phyloP scores from a whole-genome alignment of 2,113 vertebrate genomes.

The Picathartes gymnocephalus region DNA sequence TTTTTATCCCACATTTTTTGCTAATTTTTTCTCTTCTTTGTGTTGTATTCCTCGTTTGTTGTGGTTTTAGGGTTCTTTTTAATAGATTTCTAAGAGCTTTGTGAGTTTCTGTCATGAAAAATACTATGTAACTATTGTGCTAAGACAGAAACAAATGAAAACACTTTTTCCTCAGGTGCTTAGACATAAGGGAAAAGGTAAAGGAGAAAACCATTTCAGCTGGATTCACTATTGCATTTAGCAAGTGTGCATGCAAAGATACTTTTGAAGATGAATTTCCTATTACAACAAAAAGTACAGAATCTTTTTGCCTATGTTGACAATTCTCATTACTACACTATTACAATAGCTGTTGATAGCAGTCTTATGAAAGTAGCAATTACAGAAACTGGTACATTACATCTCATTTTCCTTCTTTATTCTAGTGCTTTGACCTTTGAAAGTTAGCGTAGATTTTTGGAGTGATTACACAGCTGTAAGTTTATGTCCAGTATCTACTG shows the following conservation, averaged over 20 bases:
- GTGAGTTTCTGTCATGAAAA: not conserved
- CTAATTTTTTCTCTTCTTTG: not conserved
- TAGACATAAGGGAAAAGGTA: not conserved
- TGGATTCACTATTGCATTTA: not conserved
- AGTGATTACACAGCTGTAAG: not conserved
- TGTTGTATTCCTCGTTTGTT: not conserved
- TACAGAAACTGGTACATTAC: not conserved
- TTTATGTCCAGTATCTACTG: not conserved
- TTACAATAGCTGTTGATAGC: not conserved
- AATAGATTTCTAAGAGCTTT: not conserved
- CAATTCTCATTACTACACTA: not conserved
- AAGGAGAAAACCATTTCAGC: not conserved
- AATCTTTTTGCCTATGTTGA: not conserved
- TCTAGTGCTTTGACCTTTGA: not conserved
- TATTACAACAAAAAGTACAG: not conserved
- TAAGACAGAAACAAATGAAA: conserved; percentile 1
- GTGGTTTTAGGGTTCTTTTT: not conserved
- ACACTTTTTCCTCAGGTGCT: not conserved
- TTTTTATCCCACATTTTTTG: not conserved
- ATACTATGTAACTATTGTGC: not conserved
- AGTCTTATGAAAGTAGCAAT: not conserved
- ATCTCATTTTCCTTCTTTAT: not conserved
- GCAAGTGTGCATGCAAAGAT: not conserved
- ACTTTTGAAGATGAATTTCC: not conserved
- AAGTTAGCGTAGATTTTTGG: not conserved